Percentiles rank a stretch among this genome's conserved stretches.
Evolutionary conservation across 2,113 vertebrate species (phyloP).

Genomic region (Thryonomys swinderianus): DNA sequence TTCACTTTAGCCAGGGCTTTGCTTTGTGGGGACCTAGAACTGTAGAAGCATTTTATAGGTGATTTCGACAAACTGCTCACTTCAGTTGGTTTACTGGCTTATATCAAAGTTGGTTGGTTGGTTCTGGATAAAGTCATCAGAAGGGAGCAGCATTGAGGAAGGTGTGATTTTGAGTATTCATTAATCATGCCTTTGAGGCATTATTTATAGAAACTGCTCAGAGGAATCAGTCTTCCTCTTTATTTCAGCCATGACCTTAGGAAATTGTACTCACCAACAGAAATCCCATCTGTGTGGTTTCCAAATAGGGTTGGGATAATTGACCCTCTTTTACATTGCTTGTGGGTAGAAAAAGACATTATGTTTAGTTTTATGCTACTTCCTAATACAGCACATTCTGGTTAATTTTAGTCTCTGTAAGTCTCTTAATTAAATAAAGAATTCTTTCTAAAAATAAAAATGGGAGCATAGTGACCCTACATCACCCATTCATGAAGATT

Average conservation of each 20-base stretch:
- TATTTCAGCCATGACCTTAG: neutral
- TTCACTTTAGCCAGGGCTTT: neutral
- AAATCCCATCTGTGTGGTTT: neutral
- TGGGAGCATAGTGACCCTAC: neutral
- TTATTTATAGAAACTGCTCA: neutral
- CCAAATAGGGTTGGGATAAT: neutral
- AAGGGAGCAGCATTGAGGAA: neutral
- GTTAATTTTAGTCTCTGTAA: neutral
- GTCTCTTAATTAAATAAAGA: slow-evolving; percentile 1
- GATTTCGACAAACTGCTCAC: neutral
- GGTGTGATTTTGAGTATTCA: neutral
- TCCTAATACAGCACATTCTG: neutral
- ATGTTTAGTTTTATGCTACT: neutral
- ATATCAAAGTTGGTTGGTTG: neutral
- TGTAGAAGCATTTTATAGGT: neutral
- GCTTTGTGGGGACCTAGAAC: neutral
- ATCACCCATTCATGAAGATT: neutral
- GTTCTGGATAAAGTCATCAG: neutral
- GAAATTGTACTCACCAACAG: neutral
- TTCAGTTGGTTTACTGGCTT: neutral
- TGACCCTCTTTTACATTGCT: neutral
- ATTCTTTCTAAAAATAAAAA: slow-evolving; percentile 52
- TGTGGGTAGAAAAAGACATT: neutral
- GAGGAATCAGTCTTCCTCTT: neutral
- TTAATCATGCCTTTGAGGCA: neutral